phyloP scores from a whole-genome alignment of 2,888 invertebrate genomes.

The Ophion ellenae region DNA sequence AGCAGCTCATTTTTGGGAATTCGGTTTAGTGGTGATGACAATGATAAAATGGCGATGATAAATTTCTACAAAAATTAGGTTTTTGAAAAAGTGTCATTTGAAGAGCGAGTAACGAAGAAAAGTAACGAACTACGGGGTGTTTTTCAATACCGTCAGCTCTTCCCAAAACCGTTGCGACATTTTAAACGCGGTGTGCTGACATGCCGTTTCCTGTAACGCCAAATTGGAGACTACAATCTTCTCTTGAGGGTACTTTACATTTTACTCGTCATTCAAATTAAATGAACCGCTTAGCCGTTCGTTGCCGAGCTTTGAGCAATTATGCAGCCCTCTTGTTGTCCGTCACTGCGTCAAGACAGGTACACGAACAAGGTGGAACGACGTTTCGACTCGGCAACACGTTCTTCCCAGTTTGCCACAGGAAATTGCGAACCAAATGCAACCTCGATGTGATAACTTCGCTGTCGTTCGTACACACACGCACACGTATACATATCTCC shows the following conservation, averaged over 20 bases:
- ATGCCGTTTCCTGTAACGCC: not conserved
- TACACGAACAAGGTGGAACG: constrained; percentile 27
- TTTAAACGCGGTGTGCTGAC: not conserved
- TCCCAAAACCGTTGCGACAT: too few species aligned
- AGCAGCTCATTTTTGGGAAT: too few species aligned
- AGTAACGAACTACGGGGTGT: too few species aligned
- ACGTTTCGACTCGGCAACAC: constrained; percentile 13
- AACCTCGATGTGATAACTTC: constrained; percentile 29
- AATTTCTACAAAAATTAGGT: too few species aligned
- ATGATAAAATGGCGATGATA: too few species aligned
- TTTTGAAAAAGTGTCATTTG: too few species aligned
- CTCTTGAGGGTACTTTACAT: not conserved
- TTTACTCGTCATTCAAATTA: constrained; percentile 18
- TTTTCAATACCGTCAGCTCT: too few species aligned
- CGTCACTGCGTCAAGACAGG: not conserved
- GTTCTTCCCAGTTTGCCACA: constrained; percentile 17
- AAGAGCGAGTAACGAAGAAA: too few species aligned
- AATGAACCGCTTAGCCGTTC: constrained; percentile 10
- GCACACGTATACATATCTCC: not conserved
- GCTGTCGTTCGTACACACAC: not conserved
- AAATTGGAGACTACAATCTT: not conserved
- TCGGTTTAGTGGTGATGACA: too few species aligned
- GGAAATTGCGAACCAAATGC: constrained; percentile 45
- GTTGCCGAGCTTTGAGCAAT: constrained; percentile 46
- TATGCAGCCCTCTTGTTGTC: constrained; percentile 14